These are phyloP conservation scores for Scomberomorus guttatus DNA, from an alignment of 2,797 vertebrate species.

Conservation along the genomic window DNA sequence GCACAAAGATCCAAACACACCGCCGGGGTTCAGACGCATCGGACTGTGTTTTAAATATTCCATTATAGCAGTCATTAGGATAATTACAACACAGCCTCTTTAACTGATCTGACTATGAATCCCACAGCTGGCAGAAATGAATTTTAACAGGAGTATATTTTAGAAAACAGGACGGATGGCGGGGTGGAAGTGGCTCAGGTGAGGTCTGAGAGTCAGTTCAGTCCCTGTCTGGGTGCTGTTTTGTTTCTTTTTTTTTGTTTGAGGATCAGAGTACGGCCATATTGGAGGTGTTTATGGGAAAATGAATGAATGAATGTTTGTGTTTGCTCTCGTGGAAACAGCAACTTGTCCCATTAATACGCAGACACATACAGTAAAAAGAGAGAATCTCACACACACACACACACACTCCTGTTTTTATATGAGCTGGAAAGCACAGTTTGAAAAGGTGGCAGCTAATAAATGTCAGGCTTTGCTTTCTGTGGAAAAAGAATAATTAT, in stretches of 20 bases:
- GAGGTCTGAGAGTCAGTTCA: constrained; percentile 9
- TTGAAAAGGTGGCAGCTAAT: constrained; percentile 33
- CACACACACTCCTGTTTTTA: neutral
- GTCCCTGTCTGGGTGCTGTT: neutral
- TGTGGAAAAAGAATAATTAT: neutral
- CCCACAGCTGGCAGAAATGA: neutral
- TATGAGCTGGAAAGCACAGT: constrained; percentile 10
- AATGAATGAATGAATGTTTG: constrained; percentile 48
- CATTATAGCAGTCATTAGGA: constrained; percentile 59
- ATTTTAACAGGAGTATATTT: neutral
- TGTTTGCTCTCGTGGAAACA: constrained; percentile 43
- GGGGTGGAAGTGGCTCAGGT: constrained; percentile 6
- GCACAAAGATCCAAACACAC: constrained; percentile 33
- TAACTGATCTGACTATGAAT: constrained; percentile 21
- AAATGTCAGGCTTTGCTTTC: constrained; percentile 21
- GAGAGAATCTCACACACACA: neutral
- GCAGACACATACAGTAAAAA: neutral
- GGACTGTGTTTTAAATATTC: constrained; percentile 50
- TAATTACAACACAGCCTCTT: constrained; percentile 49
- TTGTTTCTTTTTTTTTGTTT: neutral
- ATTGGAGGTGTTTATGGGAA: constrained; percentile 36
- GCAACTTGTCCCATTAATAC: constrained; percentile 18
- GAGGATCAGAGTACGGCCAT: constrained; percentile 6
- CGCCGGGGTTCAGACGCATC: constrained; percentile 3
- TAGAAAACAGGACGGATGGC: neutral